These are phyloP conservation scores for Nycticebus coucang DNA, from an alignment of 2,113 vertebrate genomes.

Conservation along the genomic window DNA sequence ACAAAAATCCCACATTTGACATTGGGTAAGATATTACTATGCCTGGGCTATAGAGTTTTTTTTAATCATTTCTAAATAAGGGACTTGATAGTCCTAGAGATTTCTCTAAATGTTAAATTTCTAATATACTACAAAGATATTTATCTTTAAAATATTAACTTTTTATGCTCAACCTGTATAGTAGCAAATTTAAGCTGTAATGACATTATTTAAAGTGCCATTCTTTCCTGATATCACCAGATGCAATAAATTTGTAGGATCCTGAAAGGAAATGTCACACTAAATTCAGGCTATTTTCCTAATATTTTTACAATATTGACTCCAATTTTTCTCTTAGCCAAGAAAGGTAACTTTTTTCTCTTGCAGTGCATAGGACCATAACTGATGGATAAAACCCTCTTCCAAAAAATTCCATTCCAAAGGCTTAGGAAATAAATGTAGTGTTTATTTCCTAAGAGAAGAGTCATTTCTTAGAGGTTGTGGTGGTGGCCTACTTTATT, in stretches of 20 bases:
- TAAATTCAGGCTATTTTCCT: neutral
- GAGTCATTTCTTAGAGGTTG: neutral
- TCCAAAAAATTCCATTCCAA: neutral
- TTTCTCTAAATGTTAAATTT: slow-evolving; percentile 10
- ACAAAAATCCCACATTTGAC: neutral
- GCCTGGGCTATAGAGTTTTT: neutral
- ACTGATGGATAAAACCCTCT: neutral
- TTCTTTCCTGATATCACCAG: neutral
- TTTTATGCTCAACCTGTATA: neutral
- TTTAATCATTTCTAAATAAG: slow-evolving; percentile 18
- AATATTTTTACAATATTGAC: neutral
- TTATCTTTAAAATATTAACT: slow-evolving; percentile 5
- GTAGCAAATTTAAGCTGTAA: neutral
- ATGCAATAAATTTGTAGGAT: neutral
- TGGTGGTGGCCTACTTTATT: neutral
- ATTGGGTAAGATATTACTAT: neutral
- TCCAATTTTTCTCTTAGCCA: neutral
- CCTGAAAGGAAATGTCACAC: neutral
- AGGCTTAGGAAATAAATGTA: neutral
- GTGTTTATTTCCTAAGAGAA: neutral
- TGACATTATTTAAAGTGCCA: neutral
- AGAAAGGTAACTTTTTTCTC: neutral
- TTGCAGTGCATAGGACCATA: neutral
- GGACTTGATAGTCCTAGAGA: neutral
- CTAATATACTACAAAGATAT: neutral